A percentile compares a stretch with the other conserved stretches of the same genome.
Evolutionary conservation across 2,113 vertebrate genomes (phyloP).

Genomic region (Psilopogon haemacephalus): DNA sequence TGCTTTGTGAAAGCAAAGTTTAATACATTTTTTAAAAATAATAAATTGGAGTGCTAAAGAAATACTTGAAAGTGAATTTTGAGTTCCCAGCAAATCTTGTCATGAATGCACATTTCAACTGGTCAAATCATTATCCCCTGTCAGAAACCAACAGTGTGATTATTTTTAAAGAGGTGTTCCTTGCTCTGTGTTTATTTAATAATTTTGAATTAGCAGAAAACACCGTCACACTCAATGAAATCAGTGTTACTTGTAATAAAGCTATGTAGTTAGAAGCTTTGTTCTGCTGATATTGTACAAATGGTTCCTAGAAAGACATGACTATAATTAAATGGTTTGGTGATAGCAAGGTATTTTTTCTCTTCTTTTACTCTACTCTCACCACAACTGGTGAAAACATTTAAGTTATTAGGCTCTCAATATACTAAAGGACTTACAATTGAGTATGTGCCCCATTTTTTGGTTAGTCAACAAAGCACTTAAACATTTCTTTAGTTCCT

Average conservation of each 20-base stretch:
- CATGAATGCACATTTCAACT: neutral
- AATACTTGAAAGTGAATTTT: neutral
- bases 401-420: neutral
- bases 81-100: neutral
- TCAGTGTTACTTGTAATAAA: neutral
- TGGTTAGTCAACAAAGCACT: neutral
- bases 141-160: neutral
- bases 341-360: neutral
- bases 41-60: neutral
- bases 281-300: neutral
- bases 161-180: neutral
- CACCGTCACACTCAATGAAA: constrained; percentile 1
- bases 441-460: neutral
- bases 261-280: neutral
- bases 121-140: neutral
- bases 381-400: neutral
- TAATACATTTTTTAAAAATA: neutral
- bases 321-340: neutral
- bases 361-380: neutral
- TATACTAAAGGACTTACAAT: neutral
- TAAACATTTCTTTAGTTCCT: neutral
- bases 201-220: neutral
- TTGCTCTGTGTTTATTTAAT: neutral
- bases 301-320: neutral
- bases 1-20: neutral